These are phyloP conservation scores for Ctenomys sociabilis DNA, from an alignment of 2,113 vertebrate species.

Conservation along the genomic window DNA sequence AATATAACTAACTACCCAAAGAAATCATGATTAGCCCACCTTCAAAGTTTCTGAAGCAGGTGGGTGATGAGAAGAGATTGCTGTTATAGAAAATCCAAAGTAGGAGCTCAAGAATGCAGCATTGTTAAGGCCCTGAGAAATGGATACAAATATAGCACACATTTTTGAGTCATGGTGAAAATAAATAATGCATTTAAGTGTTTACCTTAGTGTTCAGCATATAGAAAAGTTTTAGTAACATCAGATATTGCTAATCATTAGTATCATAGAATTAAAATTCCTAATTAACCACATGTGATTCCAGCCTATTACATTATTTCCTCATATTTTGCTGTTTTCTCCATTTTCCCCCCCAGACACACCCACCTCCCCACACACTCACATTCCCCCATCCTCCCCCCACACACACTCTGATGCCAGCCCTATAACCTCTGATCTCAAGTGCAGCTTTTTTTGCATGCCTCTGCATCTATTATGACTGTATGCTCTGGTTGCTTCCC, in stretches of 20 bases:
- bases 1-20: neutral
- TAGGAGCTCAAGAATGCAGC: neutral
- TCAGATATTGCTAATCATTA: neutral
- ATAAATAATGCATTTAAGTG: neutral
- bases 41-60: neutral
- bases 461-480: neutral
- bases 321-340: neutral
- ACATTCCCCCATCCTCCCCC: neutral
- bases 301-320: constrained; percentile 17
- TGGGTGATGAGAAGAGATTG: neutral
- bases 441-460: neutral
- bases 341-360: neutral
- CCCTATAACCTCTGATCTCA: neutral
- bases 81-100: neutral
- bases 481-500: neutral
- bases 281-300: neutral
- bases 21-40: neutral
- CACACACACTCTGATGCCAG: neutral
- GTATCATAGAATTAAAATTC: constrained; percentile 20
- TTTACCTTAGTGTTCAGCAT: neutral
- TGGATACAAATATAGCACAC: neutral
- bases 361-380: neutral
- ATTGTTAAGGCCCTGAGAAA: neutral
- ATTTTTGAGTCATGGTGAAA: constrained; percentile 9
- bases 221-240: constrained; percentile 5